phyloP scores from a whole-genome alignment of 2,113 vertebrate genomes.

The Zosterops lateralis region DNA sequence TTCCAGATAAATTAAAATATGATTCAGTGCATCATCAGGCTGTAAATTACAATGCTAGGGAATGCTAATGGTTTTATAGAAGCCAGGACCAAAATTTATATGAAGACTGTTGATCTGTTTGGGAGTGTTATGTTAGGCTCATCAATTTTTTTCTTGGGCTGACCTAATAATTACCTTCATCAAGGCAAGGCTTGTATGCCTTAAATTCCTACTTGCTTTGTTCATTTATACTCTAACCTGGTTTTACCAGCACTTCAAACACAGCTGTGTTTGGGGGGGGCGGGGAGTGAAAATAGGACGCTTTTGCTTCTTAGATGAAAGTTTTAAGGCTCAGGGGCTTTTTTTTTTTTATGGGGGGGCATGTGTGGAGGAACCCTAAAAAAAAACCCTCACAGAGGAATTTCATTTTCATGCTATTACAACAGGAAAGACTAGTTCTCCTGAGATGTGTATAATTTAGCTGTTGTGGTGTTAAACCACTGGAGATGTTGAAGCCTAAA shows the following conservation, averaged over 20 bases:
- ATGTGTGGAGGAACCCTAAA: neutral
- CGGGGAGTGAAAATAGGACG: neutral
- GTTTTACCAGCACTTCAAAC: neutral
- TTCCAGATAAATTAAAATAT: slow-evolving; percentile 50
- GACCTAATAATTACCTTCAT: slow-evolving; percentile 31
- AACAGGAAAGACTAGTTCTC: neutral
- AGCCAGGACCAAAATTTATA: slow-evolving; percentile 39
- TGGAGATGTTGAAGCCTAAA: neutral
- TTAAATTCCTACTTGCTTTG: neutral
- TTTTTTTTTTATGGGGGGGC: neutral
- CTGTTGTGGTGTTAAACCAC: neutral
- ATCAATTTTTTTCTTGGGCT: slow-evolving; percentile 7
- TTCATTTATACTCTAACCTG: neutral
- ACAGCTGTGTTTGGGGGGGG: no score
- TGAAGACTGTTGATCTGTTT: slow-evolving; percentile 12
- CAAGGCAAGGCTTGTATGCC: neutral
- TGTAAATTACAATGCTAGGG: slow-evolving; percentile 43
- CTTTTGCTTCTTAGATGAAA: neutral
- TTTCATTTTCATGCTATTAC: neutral
- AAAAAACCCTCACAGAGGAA: neutral
- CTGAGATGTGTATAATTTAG: neutral
- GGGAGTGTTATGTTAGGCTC: neutral
- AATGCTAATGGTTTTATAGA: slow-evolving; percentile 22
- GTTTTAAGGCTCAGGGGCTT: neutral
- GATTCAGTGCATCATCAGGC: slow-evolving; percentile 44